A percentile compares a stretch with the other conserved stretches of the same genome.
Evolutionary conservation across 2,888 invertebrate species (phyloP).

Genomic region (Agonopterix subpropinquella): DNA sequence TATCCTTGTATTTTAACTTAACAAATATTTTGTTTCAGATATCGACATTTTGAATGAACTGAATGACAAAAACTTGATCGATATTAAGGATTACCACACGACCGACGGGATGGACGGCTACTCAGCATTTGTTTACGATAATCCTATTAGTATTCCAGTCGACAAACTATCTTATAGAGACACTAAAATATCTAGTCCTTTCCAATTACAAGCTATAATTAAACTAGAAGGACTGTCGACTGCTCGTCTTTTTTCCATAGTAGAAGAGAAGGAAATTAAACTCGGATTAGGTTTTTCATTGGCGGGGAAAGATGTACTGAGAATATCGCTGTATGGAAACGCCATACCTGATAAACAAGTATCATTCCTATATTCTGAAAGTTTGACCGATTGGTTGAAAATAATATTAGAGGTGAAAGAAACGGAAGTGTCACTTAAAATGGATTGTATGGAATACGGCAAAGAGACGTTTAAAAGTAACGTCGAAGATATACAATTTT

Average conservation of each 20-base stretch:
- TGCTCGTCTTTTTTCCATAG: slow-evolving; percentile 42
- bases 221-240: slow-evolving; percentile 21
- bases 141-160: slow-evolving; percentile 7
- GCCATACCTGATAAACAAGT: slow-evolving; percentile 1
- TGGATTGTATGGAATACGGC: slow-evolving; percentile 17
- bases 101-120: slow-evolving; percentile 10
- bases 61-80: background rate
- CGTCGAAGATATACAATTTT: slow-evolving; percentile 10
- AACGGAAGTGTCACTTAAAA: slow-evolving; percentile 14
- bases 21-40: slow-evolving; percentile 30
- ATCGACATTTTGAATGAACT: slow-evolving; percentile 19
- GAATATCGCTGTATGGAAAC: slow-evolving; percentile 17
- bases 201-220: slow-evolving; percentile 35
- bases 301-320: slow-evolving; percentile 7
- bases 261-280: slow-evolving; percentile 13
- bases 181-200: slow-evolving; percentile 26
- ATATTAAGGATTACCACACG: background rate
- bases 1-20: too few species aligned
- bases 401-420: slow-evolving; percentile 23
- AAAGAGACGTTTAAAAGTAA: background rate
- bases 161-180: slow-evolving; percentile 13
- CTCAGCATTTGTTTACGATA: slow-evolving; percentile 16
- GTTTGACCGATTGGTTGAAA: slow-evolving; percentile 17
- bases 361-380: background rate
- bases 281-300: slow-evolving; percentile 30